phyloP scores from a whole-genome alignment of 2,113 vertebrate genomes.

The Apteryx mantelli region DNA sequence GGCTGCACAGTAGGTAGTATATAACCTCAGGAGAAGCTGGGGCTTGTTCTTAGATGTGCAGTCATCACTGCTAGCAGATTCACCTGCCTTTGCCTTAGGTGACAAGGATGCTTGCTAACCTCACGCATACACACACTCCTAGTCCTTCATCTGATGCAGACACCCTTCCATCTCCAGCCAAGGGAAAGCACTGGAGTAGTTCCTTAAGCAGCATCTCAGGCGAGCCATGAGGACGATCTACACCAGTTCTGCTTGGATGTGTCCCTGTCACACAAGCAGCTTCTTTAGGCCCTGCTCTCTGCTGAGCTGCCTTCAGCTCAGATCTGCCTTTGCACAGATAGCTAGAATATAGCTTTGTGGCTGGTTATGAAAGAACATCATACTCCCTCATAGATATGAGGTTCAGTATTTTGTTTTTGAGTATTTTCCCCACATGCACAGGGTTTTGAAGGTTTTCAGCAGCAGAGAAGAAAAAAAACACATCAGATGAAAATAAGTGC shows the following conservation, averaged over 20 bases:
- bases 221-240: neutral
- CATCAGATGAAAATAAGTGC: neutral
- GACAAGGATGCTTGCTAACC: neutral
- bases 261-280: neutral
- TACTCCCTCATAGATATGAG: neutral
- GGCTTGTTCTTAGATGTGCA: neutral
- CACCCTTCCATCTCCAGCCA: neutral
- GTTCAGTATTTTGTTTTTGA: neutral
- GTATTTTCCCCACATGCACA: neutral
- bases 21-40: neutral
- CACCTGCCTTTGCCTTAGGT: neutral
- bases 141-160: neutral
- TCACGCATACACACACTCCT: neutral
- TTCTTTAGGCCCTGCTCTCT: neutral
- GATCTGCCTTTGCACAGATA: neutral
- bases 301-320: neutral
- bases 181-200: neutral
- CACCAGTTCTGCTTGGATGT: neutral
- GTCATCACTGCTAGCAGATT: neutral
- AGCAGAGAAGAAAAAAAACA: neutral
- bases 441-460: neutral
- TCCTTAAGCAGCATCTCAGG: neutral
- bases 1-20: neutral
- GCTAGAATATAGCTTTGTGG: neutral
- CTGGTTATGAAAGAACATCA: neutral